Conservation (phyloP, 2,888 invertebrate species). For the Oasisia sp. region DNA sequence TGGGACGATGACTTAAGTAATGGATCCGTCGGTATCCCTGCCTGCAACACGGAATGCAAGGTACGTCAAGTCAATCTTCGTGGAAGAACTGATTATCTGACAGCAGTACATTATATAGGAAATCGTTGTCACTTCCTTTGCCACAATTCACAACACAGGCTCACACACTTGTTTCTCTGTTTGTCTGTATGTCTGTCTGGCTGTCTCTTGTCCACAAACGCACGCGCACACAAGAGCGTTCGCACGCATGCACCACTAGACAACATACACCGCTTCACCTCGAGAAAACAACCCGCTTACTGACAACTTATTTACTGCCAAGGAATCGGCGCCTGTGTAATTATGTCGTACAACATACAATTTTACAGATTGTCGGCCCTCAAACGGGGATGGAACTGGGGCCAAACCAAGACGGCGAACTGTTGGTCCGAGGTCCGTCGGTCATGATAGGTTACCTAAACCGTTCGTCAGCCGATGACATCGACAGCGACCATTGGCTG, state of each 20-base stretch:
- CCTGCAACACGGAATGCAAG: not conserved
- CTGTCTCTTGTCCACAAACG: no score
- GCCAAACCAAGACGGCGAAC: conserved; percentile 73
- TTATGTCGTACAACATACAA: not conserved
- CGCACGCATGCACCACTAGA: no score
- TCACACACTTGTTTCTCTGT: no score
- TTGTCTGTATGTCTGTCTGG: no score
- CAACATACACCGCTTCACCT: no score
- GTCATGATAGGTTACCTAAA: conserved; percentile 86
- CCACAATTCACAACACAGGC: not conserved
- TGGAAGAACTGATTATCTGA: not conserved
- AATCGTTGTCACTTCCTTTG: not conserved
- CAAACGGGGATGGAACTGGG: conserved; percentile 70
- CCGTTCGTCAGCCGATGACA: conserved; percentile 75
- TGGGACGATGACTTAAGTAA: not conserved
- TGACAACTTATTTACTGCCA: no score
- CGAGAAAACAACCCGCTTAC: no score
- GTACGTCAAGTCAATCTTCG: not conserved
- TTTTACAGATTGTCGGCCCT: not conserved
- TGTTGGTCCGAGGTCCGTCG: conserved; percentile 82
- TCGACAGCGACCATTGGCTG: conserved; percentile 82
- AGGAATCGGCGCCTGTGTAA: no score
- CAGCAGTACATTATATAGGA: not conserved
- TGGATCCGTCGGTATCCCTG: not conserved
- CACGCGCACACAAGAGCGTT: no score